Percentiles rank a stretch among this genome's conserved stretches.
Evolutionary conservation across 2,113 vertebrate genomes (phyloP).

Genomic region (Arenaria interpres): DNA sequence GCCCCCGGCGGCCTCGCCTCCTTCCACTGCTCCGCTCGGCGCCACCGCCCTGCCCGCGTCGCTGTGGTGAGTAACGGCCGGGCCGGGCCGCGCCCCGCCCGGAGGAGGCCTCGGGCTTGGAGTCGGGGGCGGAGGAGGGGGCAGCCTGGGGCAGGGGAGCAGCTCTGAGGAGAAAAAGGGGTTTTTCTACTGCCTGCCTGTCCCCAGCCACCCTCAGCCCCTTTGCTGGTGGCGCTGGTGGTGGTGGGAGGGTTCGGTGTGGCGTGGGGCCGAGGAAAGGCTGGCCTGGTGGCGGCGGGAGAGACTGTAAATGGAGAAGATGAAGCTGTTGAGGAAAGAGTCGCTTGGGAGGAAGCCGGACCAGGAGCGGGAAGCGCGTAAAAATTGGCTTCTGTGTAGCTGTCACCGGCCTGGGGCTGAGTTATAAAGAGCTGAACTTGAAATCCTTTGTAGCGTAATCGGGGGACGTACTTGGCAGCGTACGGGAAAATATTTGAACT

Average conservation of each 20-base stretch:
- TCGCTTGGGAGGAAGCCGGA: neutral
- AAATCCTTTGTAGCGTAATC: fast-evolving
- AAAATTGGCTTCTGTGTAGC: fast-evolving
- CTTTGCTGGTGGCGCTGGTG: neutral
- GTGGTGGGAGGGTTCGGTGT: neutral
- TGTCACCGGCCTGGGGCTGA: neutral
- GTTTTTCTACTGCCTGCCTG: fast-evolving
- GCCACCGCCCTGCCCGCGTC: slow-evolving; percentile 46
- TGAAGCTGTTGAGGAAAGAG: neutral
- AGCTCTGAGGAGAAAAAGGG: neutral
- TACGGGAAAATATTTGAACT: neutral
- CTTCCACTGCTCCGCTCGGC: slow-evolving; percentile 56
- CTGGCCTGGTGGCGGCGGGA: neutral
- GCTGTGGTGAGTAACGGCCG: slow-evolving; percentile 71
- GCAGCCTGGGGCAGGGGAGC: neutral
- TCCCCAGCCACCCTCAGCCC: neutral
- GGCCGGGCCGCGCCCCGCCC: neutral
- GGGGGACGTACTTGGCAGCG: fast-evolving
- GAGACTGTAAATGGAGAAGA: neutral
- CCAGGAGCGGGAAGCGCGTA: fast-evolving
- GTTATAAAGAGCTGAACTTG: neutral
- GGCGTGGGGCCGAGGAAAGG: neutral
- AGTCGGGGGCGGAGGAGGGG: too few relatives aligned
- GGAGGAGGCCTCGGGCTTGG: neutral
- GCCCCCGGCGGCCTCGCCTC: neutral